Evolutionary conservation across 2,797 vertebrate species (phyloP), one percentile per base, ranked within the genome.

Genomic region (Lepus oiostolus): DNA sequence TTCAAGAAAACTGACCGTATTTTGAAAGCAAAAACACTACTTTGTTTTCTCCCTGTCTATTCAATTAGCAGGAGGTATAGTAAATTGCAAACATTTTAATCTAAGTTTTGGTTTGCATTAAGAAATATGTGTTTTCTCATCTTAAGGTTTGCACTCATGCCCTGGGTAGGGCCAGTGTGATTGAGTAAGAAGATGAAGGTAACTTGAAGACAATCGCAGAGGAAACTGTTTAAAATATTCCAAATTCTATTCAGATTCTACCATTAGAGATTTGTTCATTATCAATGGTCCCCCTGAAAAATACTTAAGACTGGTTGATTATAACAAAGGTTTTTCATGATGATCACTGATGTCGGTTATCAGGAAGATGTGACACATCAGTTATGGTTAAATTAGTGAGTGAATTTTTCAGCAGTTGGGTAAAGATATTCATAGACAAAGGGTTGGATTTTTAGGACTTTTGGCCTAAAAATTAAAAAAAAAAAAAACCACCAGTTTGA

Each of bases 21-120:
- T 89, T 90, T 85, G 38, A 92, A 96, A 88, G 58, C 5, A 13
- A 87, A 93, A 85, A 14, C 7, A 60, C 1, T 62, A 47, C 63
- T 70, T 58, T 70, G 60, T 85, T 86, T 28, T 74, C 19, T 74
- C 79, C 7, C 10, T 87, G 0, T 71, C 88, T 86, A 72, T 32
- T 26, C 85, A 79, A 82, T 88, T 90, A 86, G 32, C 72, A 80
- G 50, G n/a, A 75, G 22, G 17, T 52, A 6, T 35, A 80, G 19
- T 24, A 50, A 84, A 85, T 85, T 74, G 75, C 82, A 70, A 85
- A 85, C 1, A 11, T 93, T 85, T 58, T 42, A 12, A 21, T 88
- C 24, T n/a, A 3, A 58, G 32, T 93, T 95, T 67, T 83, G 79
- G 3, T 38, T 95, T 84, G 5, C 28, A 28, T 70, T 71, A 82